A percentile compares a stretch with the other conserved stretches of the same genome.
phyloP scores from a whole-genome alignment of 2,113 vertebrate species.

The Embiotoca jacksoni region DNA sequence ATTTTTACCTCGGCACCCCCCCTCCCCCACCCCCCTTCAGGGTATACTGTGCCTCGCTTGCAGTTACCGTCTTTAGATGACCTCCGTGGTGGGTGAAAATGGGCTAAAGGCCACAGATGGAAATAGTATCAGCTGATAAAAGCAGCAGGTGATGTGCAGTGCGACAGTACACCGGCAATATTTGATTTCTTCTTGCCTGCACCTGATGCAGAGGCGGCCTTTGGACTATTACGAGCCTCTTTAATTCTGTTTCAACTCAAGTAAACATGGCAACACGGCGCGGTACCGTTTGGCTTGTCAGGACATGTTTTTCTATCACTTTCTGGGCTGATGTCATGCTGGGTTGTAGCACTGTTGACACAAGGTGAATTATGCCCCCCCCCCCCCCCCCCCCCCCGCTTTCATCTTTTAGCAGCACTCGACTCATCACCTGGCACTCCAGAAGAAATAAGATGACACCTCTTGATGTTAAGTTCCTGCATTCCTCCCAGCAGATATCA shows the following conservation, averaged over 20 bases:
- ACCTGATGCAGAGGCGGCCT: conserved; percentile 41
- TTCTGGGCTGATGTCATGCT: conserved; percentile 29
- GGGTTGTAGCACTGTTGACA: conserved; percentile 47
- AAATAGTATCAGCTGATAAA: conserved; percentile 55
- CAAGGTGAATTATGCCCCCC: conserved; percentile 53
- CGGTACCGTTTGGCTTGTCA: conserved; percentile 42
- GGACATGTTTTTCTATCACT: conserved; percentile 22
- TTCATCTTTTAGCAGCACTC: conserved; percentile 54
- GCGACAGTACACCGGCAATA: conserved; percentile 25
- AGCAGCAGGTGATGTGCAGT: conserved; percentile 50
- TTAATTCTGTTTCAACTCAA: conserved; percentile 56
- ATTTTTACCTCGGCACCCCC: neutral
- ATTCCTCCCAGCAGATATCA: conserved; percentile 55
- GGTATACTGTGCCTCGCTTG: conserved; percentile 20
- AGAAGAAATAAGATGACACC: conserved; percentile 50
- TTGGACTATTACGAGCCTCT: conserved; percentile 27
- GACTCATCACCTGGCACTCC: conserved; percentile 56
- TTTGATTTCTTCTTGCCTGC: conserved; percentile 40
- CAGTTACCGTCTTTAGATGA: conserved; percentile 54
- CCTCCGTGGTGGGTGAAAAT: conserved; percentile 52
- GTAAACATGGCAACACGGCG: conserved; percentile 43
- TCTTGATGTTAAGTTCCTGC: conserved; percentile 61
- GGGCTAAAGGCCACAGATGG: conserved; percentile 49
- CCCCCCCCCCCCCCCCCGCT: conserved; percentile 21
- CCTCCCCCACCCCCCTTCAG: neutral